Percentiles rank a stretch among this genome's conserved stretches.
These are phyloP conservation scores for Bufo bufo DNA, from an alignment of 2,113 vertebrate species.

Conservation along the genomic window DNA sequence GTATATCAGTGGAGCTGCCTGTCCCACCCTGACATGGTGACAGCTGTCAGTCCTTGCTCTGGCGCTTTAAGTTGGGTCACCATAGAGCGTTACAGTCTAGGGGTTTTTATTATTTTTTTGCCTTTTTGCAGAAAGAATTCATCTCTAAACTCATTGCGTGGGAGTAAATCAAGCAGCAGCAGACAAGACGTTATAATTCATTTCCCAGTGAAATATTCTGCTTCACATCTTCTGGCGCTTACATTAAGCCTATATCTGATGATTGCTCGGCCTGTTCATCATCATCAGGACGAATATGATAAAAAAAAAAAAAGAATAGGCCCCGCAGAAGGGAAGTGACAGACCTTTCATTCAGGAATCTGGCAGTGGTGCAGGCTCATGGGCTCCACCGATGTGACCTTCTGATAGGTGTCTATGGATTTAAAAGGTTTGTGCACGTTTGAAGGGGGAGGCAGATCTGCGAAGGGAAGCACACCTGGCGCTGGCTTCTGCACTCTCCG, in stretches of 20 bases:
- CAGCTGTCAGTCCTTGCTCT: not conserved
- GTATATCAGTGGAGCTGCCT: not conserved
- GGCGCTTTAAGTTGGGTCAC: not conserved
- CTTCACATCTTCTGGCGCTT: not conserved
- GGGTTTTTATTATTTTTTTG: conserved; percentile 52
- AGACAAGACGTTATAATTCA: conserved; percentile 6
- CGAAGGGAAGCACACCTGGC: too few relatives aligned
- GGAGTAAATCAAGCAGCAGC: not conserved
- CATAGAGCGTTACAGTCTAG: not conserved
- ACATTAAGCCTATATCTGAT: not conserved
- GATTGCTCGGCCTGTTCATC: not conserved
- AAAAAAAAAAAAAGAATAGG: too few relatives aligned
- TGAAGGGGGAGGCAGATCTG: too few relatives aligned
- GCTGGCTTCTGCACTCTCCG: too few relatives aligned
- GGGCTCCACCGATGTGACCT: too few relatives aligned
- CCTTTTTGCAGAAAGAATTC: not conserved
- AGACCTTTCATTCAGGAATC: too few relatives aligned
- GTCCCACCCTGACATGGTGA: not conserved
- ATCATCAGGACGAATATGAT: too few relatives aligned
- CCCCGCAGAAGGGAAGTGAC: too few relatives aligned
- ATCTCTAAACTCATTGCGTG: conserved; percentile 26
- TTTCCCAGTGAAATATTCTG: conserved; percentile 4
- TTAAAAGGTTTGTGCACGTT: too few relatives aligned
- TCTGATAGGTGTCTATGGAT: too few relatives aligned
- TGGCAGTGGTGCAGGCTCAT: too few relatives aligned